Evolutionary conservation across 2,888 invertebrate species (phyloP).

Genomic region (Rhingia rostrata): DNA sequence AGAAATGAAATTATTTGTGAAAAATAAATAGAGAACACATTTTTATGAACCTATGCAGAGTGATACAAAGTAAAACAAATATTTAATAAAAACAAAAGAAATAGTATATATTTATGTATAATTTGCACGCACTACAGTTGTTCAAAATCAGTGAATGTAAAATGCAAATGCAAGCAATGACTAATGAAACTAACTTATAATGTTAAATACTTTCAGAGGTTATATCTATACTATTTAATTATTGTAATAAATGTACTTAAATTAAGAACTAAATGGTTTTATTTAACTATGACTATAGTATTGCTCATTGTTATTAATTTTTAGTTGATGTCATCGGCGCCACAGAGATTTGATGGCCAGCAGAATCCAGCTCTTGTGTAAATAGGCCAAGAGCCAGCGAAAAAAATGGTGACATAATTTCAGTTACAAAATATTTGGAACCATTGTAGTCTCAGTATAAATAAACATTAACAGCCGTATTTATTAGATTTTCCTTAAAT

Average conservation of each 20-base stretch:
- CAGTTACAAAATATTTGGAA: too few species aligned
- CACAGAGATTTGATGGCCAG: too few species aligned
- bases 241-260: slow-evolving; percentile 67
- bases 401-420: too few species aligned
- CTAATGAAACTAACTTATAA: slow-evolving; percentile 15
- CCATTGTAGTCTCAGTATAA: too few species aligned
- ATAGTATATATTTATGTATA: slow-evolving; percentile 55
- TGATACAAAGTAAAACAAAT: slow-evolving; percentile 44
- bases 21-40: slow-evolving; percentile 15
- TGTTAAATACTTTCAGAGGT: slow-evolving; percentile 44
- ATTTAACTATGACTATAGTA: not conserved
- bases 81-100: slow-evolving; percentile 41
- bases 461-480: too few species aligned
- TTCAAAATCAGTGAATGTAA: slow-evolving; percentile 39
- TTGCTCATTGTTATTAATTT: too few species aligned
- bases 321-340: too few species aligned
- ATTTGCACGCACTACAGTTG: slow-evolving; percentile 54
- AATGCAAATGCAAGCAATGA: slow-evolving; percentile 28
- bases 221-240: slow-evolving; percentile 49
- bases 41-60: slow-evolving; percentile 42
- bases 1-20: slow-evolving; percentile 22
- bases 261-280: slow-evolving; percentile 20
- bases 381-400: too few species aligned
- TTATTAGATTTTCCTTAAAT: too few species aligned
- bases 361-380: too few species aligned